These are phyloP conservation scores for Centropus unirufus DNA, from an alignment of 2,113 vertebrate species.

Conservation along the genomic window DNA sequence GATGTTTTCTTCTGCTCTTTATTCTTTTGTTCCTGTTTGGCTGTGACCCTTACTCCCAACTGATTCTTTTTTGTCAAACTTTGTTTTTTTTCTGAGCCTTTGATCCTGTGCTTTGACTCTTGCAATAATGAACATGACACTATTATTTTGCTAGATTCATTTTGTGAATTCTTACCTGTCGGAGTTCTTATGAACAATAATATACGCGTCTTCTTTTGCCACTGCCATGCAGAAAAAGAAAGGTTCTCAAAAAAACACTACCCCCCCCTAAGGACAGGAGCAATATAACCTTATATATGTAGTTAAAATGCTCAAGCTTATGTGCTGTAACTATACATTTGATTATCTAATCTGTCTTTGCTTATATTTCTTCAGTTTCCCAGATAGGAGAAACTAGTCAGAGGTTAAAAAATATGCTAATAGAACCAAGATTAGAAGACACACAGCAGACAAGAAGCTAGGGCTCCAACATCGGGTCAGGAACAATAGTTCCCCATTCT, in stretches of 20 bases:
- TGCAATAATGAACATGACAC: conserved; percentile 3
- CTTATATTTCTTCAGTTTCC: neutral
- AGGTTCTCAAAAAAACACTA: neutral
- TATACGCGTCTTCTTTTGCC: neutral
- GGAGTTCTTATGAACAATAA: neutral
- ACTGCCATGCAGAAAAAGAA: neutral
- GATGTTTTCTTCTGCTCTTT: conserved; percentile 65
- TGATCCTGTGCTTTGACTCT: conserved; percentile 51
- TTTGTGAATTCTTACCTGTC: conserved; percentile 7
- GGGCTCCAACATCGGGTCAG: neutral
- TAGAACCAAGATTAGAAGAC: neutral
- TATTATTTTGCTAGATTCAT: neutral
- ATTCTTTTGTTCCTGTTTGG: conserved; percentile 62
- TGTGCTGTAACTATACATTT: neutral
- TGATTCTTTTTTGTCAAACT: conserved; percentile 52
- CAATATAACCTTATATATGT: neutral
- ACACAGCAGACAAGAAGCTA: neutral
- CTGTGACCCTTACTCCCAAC: conserved; percentile 42
- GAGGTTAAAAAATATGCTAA: neutral
- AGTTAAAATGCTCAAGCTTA: neutral
- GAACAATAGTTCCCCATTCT: neutral
- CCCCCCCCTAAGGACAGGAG: neutral
- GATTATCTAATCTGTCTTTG: neutral
- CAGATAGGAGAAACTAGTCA: neutral
- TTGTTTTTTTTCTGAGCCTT: conserved; percentile 60